Conservation (phyloP, 1,140 invertebrate species). For the Heliconius melpomene region DNA sequence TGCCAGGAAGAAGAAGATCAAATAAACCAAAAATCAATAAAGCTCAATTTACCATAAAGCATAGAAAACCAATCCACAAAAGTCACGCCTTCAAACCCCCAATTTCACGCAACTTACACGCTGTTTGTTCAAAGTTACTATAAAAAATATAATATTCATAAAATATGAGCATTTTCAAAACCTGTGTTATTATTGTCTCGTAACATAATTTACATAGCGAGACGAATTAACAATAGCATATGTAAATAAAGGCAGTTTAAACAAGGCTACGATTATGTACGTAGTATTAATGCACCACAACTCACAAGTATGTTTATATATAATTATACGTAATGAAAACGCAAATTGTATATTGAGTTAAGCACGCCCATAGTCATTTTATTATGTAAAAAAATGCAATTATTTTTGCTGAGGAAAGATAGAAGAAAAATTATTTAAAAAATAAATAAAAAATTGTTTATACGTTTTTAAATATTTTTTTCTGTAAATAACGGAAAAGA, state of each 20-base stretch:
- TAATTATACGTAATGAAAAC: slow-evolving; percentile 4
- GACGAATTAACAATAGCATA: slow-evolving; percentile 20
- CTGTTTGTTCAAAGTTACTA: background rate
- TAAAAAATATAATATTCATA: background rate
- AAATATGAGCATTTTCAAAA: background rate
- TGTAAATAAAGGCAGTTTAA: slow-evolving; percentile 17
- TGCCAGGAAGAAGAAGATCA: too few species aligned
- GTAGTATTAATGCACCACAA: slow-evolving; percentile 1
- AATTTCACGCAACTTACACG: background rate
- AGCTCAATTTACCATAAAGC: too few species aligned
- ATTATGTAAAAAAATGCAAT: background rate
- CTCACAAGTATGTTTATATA: background rate
- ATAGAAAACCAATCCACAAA: too few species aligned
- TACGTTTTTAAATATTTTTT: too few species aligned
- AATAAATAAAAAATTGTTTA: too few species aligned
- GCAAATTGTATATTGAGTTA: background rate
- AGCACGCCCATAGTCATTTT: background rate
- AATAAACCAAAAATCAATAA: too few species aligned
- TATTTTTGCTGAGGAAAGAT: background rate
- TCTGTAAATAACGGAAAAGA: too few species aligned
- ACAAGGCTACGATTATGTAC: background rate
- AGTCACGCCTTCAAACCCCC: too few species aligned
- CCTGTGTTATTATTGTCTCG: slow-evolving; percentile 9
- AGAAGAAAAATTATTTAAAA: too few species aligned
- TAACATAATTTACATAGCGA: slow-evolving; percentile 9